These are phyloP conservation scores for Drosophila bocqueti DNA, from an alignment of 1,140 invertebrate genomes.

Conservation along the genomic window DNA sequence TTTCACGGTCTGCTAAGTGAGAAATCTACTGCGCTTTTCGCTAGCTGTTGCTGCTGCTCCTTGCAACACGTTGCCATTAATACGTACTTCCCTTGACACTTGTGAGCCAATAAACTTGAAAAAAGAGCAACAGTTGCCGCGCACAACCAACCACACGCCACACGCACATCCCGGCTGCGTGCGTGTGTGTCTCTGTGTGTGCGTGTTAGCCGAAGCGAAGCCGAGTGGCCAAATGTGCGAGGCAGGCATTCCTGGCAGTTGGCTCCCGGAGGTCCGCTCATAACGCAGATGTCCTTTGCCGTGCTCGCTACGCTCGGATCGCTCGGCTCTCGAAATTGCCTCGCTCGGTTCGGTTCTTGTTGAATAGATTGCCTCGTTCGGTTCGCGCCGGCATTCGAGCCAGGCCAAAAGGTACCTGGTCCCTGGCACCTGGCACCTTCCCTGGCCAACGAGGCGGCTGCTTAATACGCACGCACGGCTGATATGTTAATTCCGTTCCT, in stretches of 20 bases:
- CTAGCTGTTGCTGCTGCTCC: conserved; percentile 31
- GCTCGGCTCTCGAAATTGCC: conserved; percentile 25
- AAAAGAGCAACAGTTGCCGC: conserved; percentile 83
- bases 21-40: conserved; percentile 42
- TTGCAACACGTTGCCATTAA: conserved; percentile 82
- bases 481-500: conserved; percentile 77
- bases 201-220: conserved; percentile 42
- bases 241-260: conserved; percentile 25
- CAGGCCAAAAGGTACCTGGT: conserved; percentile 18
- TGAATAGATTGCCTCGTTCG: conserved; percentile 20
- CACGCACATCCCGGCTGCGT: conserved; percentile 17
- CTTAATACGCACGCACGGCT: conserved; percentile 67
- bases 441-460: conserved; percentile 18
- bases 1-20: conserved; percentile 40
- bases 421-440: conserved; percentile 1
- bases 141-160: conserved; percentile 39
- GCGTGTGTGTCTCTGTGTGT: not conserved
- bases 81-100: conserved; percentile 83
- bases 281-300: conserved; percentile 81
- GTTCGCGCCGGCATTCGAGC: conserved; percentile 60
- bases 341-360: conserved; percentile 12
- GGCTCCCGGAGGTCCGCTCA: conserved; percentile 51
- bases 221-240: conserved; percentile 50
- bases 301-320: conserved; percentile 60
- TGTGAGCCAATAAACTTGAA: conserved; percentile 83